Base-by-base conservation (phyloP, 1,140 invertebrate genomes). In the Scaptomyza graminum region DNA sequence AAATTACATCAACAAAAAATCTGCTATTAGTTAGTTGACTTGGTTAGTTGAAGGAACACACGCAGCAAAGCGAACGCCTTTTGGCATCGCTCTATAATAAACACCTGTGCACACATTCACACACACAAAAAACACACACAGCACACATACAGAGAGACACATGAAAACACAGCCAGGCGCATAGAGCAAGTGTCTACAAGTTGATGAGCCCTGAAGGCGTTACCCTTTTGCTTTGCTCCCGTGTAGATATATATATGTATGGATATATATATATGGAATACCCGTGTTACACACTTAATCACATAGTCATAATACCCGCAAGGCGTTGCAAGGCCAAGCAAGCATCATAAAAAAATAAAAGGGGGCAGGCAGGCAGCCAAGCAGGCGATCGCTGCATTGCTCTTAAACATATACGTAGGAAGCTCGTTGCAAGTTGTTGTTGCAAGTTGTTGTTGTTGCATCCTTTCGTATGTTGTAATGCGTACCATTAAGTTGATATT, bases 401-500 rank as follows among this genome's bases (percentile, higher is more conserved):
- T 22, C 18, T 22, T 22, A 22, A 22, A 22, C 18, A 52, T 37
- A 16, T 37, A 54, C 31, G 51, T 54, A 54, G 51, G 51, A 37
- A 54, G 51, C 18, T 34, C 22, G 57, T 59, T 18, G 54, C 61
- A 55, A 16, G 54, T 46, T 34, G 52, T 37, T 49, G 31, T 22
- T 39, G 31, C 18, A 22, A 22, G 18, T 25, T 46, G 56, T 16
- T 46, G 56, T 15, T 31, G 52, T 25, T 56, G 50, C 64, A 67
- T 67, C 55, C 64, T 68, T 34, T 46, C 49, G 68, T 39, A 13
- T 64, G 52, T 47, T 61, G 70, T 61, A 73, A 68, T 73, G 65
- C 57, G 65, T 73, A 69, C 64, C 65, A 73, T 73, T 61, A 68
- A 73, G 57, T 68, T 68, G 64, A 73, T 73, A 73, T 62, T 73